A percentile compares a stretch with the other conserved stretches of the same genome.
These are phyloP conservation scores for Calidris pugnax DNA, from an alignment of 2,113 vertebrate species.

Conservation along the genomic window DNA sequence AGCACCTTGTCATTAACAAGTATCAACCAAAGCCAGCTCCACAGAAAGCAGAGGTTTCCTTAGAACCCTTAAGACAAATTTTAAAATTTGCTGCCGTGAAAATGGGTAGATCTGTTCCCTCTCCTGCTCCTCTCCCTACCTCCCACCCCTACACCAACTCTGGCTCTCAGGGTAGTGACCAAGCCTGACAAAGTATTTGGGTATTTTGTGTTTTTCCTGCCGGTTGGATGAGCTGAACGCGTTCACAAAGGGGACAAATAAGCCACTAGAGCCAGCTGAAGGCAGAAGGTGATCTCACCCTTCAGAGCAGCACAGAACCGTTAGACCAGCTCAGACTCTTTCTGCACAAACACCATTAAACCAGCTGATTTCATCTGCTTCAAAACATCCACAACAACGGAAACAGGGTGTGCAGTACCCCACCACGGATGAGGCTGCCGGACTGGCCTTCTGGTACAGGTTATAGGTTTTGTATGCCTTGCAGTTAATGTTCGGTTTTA, in stretches of 20 bases:
- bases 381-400: neutral
- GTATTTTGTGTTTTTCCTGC: neutral
- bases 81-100: neutral
- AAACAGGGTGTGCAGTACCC: neutral
- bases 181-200: neutral
- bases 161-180: neutral
- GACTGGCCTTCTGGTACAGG: too few relatives aligned
- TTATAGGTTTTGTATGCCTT: neutral
- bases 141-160: neutral
- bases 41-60: neutral
- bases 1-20: neutral
- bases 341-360: neutral
- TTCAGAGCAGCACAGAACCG: neutral
- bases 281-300: neutral
- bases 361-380: neutral
- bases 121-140: neutral
- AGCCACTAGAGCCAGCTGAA: neutral
- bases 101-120: neutral
- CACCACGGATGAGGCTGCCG: accelerated
- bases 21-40: neutral
- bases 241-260: neutral
- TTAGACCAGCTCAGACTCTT: neutral
- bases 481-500: neutral
- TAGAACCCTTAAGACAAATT: neutral
- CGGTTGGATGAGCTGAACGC: neutral